phyloP scores from a whole-genome alignment of 2,888 invertebrate genomes.

The Spisula solida region DNA sequence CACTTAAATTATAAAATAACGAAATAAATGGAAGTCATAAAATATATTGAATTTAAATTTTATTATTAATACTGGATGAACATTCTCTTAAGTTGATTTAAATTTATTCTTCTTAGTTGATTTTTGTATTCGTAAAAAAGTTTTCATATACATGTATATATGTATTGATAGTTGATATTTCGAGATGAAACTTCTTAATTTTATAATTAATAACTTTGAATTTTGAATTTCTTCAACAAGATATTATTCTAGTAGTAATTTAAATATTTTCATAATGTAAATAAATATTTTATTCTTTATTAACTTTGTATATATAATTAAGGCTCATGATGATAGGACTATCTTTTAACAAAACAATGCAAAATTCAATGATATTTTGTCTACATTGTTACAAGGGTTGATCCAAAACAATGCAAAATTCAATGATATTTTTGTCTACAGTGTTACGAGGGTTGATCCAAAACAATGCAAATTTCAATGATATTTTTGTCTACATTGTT shows the following conservation, averaged over 20 bases:
- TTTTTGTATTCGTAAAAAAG: too few species aligned
- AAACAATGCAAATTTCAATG: neutral
- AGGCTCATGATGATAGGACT: conserved; percentile 9
- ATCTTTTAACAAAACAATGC: too few species aligned
- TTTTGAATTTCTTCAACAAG: neutral
- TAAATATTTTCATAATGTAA: neutral
- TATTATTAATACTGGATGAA: neutral
- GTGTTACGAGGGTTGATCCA: too few species aligned
- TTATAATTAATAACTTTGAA: neutral
- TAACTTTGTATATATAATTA: neutral
- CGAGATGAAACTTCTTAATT: too few species aligned
- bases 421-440: too few species aligned
- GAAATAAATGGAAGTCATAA: neutral
- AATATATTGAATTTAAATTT: neutral
- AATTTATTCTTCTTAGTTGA: neutral
- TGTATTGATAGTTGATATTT: too few species aligned
- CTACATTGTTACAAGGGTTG: too few species aligned
- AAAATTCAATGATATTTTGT: too few species aligned
- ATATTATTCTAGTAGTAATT: neutral
- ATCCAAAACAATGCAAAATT: too few species aligned
- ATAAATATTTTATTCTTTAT: neutral
- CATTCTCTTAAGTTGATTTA: neutral
- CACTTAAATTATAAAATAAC: neutral
- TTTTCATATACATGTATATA: too few species aligned
- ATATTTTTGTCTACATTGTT: neutral